phyloP scores from a whole-genome alignment of 1,140 invertebrate genomes.

The Microplitis mediator region DNA sequence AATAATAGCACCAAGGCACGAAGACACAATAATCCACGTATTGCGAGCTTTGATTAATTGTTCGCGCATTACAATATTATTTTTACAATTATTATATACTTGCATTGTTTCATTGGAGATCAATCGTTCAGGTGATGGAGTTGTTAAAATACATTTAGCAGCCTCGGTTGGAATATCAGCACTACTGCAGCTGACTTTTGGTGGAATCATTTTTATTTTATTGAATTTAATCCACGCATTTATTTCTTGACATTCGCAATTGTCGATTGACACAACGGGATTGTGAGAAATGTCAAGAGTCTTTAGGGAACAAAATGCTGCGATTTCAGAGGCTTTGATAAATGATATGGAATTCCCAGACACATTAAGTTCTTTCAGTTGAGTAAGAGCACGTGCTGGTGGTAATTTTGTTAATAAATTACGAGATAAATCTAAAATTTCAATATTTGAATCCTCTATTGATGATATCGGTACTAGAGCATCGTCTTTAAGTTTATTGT shows the following conservation, averaged over 20 bases:
- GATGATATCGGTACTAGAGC: slow-evolving; percentile 31
- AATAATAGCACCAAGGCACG: slow-evolving; percentile 41
- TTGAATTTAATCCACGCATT: slow-evolving; percentile 41
- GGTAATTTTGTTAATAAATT: slow-evolving; percentile 48
- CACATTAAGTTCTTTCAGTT: slow-evolving; percentile 49
- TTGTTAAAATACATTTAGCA: slow-evolving; percentile 15
- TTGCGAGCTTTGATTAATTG: slow-evolving; percentile 43
- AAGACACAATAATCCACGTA: slow-evolving; percentile 51
- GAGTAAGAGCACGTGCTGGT: slow-evolving; percentile 34
- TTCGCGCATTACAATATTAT: slow-evolving; percentile 34
- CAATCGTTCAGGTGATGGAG: not conserved
- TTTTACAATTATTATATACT: slow-evolving; percentile 39
- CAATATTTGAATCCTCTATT: slow-evolving; percentile 37
- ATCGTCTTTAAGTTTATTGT: slow-evolving; percentile 43
- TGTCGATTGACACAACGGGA: slow-evolving; percentile 37
- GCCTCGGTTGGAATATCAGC: not conserved
- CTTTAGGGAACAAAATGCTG: slow-evolving; percentile 46
- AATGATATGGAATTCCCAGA: slow-evolving; percentile 49
- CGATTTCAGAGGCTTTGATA: slow-evolving; percentile 50
- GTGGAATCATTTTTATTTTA: slow-evolving; percentile 38
- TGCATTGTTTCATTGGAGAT: slow-evolving; percentile 46
- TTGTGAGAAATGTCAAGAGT: slow-evolving; percentile 46
- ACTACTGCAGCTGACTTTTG: slow-evolving; percentile 35
- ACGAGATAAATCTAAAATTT: slow-evolving; percentile 36
- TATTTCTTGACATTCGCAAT: slow-evolving; percentile 48